Conservation (phyloP, 2,888 invertebrate species). For the Troides helena region DNA sequence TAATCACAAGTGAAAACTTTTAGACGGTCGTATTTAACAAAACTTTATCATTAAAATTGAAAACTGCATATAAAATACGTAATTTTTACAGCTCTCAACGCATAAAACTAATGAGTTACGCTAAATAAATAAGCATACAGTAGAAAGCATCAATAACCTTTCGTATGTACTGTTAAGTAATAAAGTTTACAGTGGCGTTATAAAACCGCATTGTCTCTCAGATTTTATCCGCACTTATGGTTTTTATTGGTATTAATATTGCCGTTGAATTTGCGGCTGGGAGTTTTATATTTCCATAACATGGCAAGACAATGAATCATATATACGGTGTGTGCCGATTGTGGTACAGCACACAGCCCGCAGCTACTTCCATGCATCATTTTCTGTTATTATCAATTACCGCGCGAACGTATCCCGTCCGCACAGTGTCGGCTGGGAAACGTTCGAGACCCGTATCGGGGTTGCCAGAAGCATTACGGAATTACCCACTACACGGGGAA, state of each 20-base stretch:
- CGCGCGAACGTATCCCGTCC: slow-evolving; percentile 52
- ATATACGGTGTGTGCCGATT: slow-evolving; percentile 50
- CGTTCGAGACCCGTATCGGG: slow-evolving; percentile 45
- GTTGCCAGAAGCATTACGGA: slow-evolving; percentile 51
- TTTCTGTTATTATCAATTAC: slow-evolving; percentile 77
- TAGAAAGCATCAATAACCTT: slow-evolving; percentile 8
- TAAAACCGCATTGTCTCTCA: slow-evolving; percentile 4
- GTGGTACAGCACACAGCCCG: slow-evolving; percentile 61
- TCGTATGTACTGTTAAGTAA: slow-evolving; percentile 14
- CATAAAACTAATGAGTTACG: background rate
- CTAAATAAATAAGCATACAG: background rate
- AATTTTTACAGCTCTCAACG: background rate
- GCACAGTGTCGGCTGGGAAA: slow-evolving; percentile 53
- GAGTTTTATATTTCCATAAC: slow-evolving; percentile 28
- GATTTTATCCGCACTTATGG: slow-evolving; percentile 12
- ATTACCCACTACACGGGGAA: slow-evolving; percentile 39
- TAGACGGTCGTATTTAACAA: background rate
- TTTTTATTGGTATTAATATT: slow-evolving; percentile 18
- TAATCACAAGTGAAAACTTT: background rate
- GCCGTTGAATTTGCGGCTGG: slow-evolving; percentile 3
- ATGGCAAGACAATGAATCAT: slow-evolving; percentile 45
- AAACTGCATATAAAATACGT: background rate
- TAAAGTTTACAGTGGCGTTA: slow-evolving; percentile 17
- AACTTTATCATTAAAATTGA: background rate
- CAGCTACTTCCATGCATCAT: slow-evolving; percentile 76